Base-by-base conservation (phyloP, 2,888 invertebrate species). In the Eurois occulta region DNA sequence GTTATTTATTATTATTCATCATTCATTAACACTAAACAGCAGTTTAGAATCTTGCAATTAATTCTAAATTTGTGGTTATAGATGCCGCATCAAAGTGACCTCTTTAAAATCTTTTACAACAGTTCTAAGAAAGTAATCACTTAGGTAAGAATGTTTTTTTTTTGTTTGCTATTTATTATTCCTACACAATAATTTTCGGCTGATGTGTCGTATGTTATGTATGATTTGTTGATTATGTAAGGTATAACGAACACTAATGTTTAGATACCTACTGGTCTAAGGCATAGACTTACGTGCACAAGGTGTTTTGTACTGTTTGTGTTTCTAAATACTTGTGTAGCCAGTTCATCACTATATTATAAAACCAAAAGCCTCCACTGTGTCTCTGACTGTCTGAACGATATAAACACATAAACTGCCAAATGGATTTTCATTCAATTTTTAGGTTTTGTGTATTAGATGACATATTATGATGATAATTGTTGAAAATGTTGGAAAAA, bases 131-230 rank as follows among this genome's bases (percentile, higher is more conserved):
- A 66, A 64, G 35, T 77, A 77, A 75, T 46, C 24, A 48, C 41
- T 8, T 70, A 82, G 87, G 84, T 86, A 73, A 84, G 84, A 35
- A 64, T 78, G 35, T 32, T 62, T 48, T 67, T 72, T 43, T 16
- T 64, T 32, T 35, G 10, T 35, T n/a, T 35, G n/a, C 11, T 13
- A n/a, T 28, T 46, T 78, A 41, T 10, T 58, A n/a, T 16, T 1
- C 48, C 32, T 38, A 18, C 10, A 11, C 5, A 74, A 75, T 32
- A 5, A 21, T 43, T 74, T 32, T 73, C 11, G 11, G 41, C 24
- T 38, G 16, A 38, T 74, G 32, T 55, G 11, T 21, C 24, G 18
- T 8, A 16, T 35, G n/a, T 64, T n/a, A 28, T 21, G 13, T n/a
- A 28, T 21, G 13, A 35, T n/a, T 60, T 28, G 38, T 38, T 28